These are phyloP conservation scores for Drosophila monieri DNA, from an alignment of 2,888 invertebrate genomes.

Conservation along the genomic window DNA sequence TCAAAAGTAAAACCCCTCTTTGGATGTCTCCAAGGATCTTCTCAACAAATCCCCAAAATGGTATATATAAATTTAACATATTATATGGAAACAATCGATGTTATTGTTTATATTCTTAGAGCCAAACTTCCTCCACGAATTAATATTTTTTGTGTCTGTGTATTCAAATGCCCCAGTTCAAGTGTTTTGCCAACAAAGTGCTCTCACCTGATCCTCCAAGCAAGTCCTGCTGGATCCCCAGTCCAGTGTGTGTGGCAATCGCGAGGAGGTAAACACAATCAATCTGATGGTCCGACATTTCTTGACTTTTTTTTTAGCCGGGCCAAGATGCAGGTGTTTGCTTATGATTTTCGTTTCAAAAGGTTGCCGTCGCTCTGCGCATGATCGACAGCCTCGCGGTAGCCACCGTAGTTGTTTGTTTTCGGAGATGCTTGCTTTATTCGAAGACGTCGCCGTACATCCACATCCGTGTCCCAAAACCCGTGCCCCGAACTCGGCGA, in stretches of 20 bases:
- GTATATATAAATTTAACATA: no score
- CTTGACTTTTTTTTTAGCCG: slow-evolving; percentile 19
- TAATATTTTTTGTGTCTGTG: slow-evolving; percentile 5
- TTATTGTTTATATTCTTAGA: background rate
- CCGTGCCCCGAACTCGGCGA: background rate
- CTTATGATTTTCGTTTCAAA: slow-evolving; percentile 73
- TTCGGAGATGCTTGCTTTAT: slow-evolving; percentile 37
- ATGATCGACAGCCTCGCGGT: slow-evolving; percentile 77
- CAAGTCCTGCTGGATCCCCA: slow-evolving; percentile 37
- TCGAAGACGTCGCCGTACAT: slow-evolving; percentile 31
- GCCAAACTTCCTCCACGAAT: background rate
- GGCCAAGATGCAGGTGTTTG: slow-evolving; percentile 52
- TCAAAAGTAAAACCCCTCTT: no score
- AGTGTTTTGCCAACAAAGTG: slow-evolving; percentile 60
- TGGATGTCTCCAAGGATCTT: no score
- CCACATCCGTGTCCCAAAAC: slow-evolving; percentile 23
- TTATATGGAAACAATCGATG: no score
- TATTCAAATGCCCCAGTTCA: slow-evolving; percentile 26
- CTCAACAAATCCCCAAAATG: no score
- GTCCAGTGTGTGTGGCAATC: slow-evolving; percentile 49
- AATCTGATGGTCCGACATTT: slow-evolving; percentile 8
- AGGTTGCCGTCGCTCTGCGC: slow-evolving; percentile 68
- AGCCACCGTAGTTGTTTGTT: slow-evolving; percentile 67
- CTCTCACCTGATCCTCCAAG: slow-evolving; percentile 25
- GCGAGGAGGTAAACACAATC: slow-evolving; percentile 15